Conservation (phyloP, 2,888 invertebrate species). For the Aporophyla nigra region DNA sequence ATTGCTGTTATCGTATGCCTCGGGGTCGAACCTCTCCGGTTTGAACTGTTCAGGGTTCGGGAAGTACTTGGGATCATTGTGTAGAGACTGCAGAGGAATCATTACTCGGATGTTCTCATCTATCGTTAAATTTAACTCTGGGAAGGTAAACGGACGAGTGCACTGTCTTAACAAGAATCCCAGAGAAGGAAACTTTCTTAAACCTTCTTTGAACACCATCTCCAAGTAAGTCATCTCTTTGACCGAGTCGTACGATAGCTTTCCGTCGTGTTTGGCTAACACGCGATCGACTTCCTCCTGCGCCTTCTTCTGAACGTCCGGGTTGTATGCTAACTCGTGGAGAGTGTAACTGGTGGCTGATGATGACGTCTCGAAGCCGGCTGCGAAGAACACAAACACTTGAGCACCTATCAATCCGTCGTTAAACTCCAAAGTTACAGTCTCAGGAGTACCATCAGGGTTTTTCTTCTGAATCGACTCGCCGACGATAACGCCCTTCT, state of each 20-base stretch:
- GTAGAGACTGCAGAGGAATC: constrained; percentile 60
- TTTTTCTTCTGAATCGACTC: constrained; percentile 69
- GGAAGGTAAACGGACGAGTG: constrained; percentile 58
- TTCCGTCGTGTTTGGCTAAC: constrained; percentile 68
- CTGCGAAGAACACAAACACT: constrained; percentile 76
- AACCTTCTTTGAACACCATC: constrained; percentile 70
- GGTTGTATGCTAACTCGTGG: constrained; percentile 79
- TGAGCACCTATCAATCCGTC: constrained; percentile 70
- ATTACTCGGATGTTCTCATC: constrained; percentile 39
- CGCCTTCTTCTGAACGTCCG: constrained; percentile 75
- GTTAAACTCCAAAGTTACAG: constrained; percentile 68
- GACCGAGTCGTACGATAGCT: constrained; percentile 73
- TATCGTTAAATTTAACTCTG: constrained; percentile 58
- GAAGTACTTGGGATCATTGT: constrained; percentile 57
- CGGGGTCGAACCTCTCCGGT: constrained; percentile 67
- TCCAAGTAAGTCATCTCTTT: constrained; percentile 73
- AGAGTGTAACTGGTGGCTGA: constrained; percentile 77
- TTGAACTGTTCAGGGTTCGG: constrained; percentile 63
- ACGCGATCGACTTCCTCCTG: constrained; percentile 76
- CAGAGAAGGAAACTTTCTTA: constrained; percentile 71
- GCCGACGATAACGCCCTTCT: constrained; percentile 70
- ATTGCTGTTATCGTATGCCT: constrained; percentile 47
- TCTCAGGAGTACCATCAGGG: constrained; percentile 67
- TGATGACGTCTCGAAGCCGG: constrained; percentile 83
- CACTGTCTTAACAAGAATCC: constrained; percentile 70